Conservation (phyloP, 2,888 invertebrate genomes). For the Bruchidius siliquastri region DNA sequence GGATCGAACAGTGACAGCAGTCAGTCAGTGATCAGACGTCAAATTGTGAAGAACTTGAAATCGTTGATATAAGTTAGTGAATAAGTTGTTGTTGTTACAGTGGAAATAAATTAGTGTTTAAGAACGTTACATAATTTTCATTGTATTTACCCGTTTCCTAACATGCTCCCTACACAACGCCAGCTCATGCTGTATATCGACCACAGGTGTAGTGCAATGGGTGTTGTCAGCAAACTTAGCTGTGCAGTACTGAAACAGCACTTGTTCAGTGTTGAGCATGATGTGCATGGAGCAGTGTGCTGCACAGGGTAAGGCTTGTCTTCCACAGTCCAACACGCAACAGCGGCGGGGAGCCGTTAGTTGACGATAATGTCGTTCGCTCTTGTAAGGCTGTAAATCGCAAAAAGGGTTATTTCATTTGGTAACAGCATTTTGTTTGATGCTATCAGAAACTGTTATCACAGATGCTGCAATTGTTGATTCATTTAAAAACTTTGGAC, state of each 20-base stretch:
- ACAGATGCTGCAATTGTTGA: too few relatives aligned
- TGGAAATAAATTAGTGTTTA: too few relatives aligned
- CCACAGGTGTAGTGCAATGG: slow-evolving; percentile 73
- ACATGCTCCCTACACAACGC: slow-evolving; percentile 85
- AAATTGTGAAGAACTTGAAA: too few relatives aligned
- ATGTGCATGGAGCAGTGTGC: slow-evolving; percentile 82
- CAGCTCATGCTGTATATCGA: slow-evolving; percentile 72
- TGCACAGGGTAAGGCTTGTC: slow-evolving; percentile 66
- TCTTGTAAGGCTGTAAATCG: slow-evolving; percentile 16
- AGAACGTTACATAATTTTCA: not conserved
- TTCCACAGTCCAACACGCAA: slow-evolving; percentile 35
- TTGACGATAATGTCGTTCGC: slow-evolving; percentile 15
- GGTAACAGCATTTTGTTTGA: too few relatives aligned
- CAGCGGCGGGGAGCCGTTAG: slow-evolving; percentile 31
- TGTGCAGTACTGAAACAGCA: slow-evolving; percentile 68
- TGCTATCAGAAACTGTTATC: too few relatives aligned
- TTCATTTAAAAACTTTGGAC: too few relatives aligned
- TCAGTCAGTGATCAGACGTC: too few relatives aligned
- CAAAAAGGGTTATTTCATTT: too few relatives aligned
- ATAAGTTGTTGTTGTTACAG: too few relatives aligned
- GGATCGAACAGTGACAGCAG: too few relatives aligned
- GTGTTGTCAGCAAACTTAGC: slow-evolving; percentile 75
- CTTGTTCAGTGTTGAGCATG: slow-evolving; percentile 77
- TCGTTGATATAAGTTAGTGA: too few relatives aligned
- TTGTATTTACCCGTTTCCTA: slow-evolving; percentile 60